These are phyloP conservation scores for Cassiopea xamachana DNA, from an alignment of 30 jellyfish, hydroid and myxozoan genomes.

Conservation along the genomic window DNA sequence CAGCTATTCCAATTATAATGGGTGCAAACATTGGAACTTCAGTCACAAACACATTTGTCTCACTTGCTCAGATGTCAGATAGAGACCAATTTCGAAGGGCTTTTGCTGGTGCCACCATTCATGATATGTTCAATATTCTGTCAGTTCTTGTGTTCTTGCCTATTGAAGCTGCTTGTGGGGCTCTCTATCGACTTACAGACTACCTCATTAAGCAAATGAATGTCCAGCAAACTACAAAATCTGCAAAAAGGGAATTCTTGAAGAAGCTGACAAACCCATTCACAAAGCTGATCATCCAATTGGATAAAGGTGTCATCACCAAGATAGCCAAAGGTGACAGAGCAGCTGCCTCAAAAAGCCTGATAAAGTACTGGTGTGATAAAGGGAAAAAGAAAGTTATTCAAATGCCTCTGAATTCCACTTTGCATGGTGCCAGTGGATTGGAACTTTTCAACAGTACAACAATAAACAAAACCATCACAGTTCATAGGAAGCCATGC, in stretches of 20 bases:
- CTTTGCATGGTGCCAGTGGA: background rate
- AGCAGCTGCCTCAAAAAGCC: slow-evolving; percentile 76
- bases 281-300: slow-evolving; percentile 80
- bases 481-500: slow-evolving; percentile 68
- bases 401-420: slow-evolving; percentile 6
- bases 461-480: slow-evolving; percentile 50
- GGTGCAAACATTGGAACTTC: slow-evolving; percentile 98
- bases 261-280: slow-evolving; percentile 90
- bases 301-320: slow-evolving; percentile 89
- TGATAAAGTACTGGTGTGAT: slow-evolving; percentile 90
- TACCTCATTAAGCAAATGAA: slow-evolving; percentile 59
- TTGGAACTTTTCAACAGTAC: slow-evolving; percentile 3
- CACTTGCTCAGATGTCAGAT: slow-evolving; percentile 90
- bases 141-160: slow-evolving; percentile 88
- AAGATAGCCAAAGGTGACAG: slow-evolving; percentile 90
- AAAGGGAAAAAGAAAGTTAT: slow-evolving; percentile 74
- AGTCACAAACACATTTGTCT: slow-evolving; percentile 92
- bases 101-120: slow-evolving; percentile 96
- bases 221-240: slow-evolving; percentile 19
- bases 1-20: slow-evolving; percentile 96
- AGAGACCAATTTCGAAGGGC: slow-evolving; percentile 93
- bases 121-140: slow-evolving; percentile 91
- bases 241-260: slow-evolving; percentile 70
- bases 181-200: slow-evolving; percentile 68
- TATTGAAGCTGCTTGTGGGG: slow-evolving; percentile 78